Percentiles rank a stretch among this genome's conserved stretches.
Conservation (phyloP, 2,888 invertebrate species). For the Sinelater perroti region DNA sequence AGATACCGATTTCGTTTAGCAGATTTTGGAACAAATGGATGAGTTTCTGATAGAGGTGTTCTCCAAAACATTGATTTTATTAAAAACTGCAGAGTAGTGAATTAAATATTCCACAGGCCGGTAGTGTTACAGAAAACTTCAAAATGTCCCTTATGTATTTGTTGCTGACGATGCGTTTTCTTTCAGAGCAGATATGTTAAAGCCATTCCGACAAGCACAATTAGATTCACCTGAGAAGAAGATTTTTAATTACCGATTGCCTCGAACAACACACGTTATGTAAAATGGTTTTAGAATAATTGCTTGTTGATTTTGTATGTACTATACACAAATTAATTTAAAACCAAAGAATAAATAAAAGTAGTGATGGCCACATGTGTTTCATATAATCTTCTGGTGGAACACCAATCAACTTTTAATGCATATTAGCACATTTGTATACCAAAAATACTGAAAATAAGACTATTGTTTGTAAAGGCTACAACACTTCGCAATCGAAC, state of each 20-base stretch:
- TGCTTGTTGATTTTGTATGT: conserved; percentile 35
- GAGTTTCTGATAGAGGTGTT: not conserved
- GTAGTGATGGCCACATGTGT: conserved; percentile 41
- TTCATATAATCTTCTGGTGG: conserved; percentile 34
- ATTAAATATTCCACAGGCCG: conserved; percentile 27
- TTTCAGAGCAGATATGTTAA: conserved; percentile 32
- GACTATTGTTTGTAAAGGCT: conserved; percentile 28
- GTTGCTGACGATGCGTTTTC: conserved; percentile 38
- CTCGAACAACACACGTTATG: conserved; percentile 38
- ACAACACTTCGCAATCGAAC: conserved; percentile 29
- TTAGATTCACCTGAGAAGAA: conserved; percentile 17
- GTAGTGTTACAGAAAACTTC: conserved; percentile 19
- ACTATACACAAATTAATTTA: conserved; percentile 37
- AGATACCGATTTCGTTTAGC: no score
- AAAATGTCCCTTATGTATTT: conserved; percentile 37
- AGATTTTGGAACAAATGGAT: conserved; percentile 36
- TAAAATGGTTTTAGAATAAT: conserved; percentile 44
- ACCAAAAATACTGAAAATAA: conserved; percentile 33
- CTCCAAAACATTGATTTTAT: conserved; percentile 19
- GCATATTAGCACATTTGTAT: conserved; percentile 34
- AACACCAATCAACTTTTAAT: conserved; percentile 15
- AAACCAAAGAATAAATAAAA: conserved; percentile 39
- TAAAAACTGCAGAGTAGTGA: conserved; percentile 23
- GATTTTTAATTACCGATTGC: conserved; percentile 35
- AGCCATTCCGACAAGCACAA: conserved; percentile 26